A percentile compares a stretch with the other conserved stretches of the same genome.
Evolutionary conservation across 2,888 invertebrate genomes (phyloP).

Genomic region (Reticulitermes lucifugus): DNA sequence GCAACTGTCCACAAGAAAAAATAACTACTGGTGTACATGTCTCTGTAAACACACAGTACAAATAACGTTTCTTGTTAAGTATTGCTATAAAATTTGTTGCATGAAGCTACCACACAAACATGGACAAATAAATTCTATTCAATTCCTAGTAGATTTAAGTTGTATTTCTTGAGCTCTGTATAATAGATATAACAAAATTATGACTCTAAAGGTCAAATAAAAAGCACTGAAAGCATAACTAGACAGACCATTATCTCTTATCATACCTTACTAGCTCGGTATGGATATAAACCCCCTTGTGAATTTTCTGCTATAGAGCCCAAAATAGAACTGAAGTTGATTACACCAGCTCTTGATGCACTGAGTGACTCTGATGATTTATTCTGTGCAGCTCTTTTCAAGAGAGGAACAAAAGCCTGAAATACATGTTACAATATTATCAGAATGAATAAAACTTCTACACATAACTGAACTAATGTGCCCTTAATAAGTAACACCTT

Average conservation of each 20-base stretch:
- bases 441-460: not conserved
- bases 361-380: constrained; percentile 70
- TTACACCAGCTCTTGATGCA: constrained; percentile 74
- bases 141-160: too few relatives aligned
- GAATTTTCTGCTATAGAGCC: constrained; percentile 82
- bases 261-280: constrained; percentile 86
- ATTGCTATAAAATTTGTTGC: too few relatives aligned
- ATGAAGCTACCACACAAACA: too few relatives aligned
- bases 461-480: not conserved
- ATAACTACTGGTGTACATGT: too few relatives aligned
- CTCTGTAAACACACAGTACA: too few relatives aligned
- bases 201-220: too few relatives aligned
- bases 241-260: not conserved
- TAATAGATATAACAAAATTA: too few relatives aligned
- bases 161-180: too few relatives aligned
- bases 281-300: constrained; percentile 85
- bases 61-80: too few relatives aligned
- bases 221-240: too few relatives aligned
- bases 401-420: constrained; percentile 78
- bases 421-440: not conserved
- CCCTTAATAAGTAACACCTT: not conserved
- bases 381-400: constrained; percentile 75
- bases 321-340: constrained; percentile 86
- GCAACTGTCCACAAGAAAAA: too few relatives aligned
- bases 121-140: too few relatives aligned